Evolutionary conservation across 37 sponge, comb jelly and placozoan species (phyloP), one percentile per base, ranked within the genome.

Genomic region (Corticium candelabrum): DNA sequence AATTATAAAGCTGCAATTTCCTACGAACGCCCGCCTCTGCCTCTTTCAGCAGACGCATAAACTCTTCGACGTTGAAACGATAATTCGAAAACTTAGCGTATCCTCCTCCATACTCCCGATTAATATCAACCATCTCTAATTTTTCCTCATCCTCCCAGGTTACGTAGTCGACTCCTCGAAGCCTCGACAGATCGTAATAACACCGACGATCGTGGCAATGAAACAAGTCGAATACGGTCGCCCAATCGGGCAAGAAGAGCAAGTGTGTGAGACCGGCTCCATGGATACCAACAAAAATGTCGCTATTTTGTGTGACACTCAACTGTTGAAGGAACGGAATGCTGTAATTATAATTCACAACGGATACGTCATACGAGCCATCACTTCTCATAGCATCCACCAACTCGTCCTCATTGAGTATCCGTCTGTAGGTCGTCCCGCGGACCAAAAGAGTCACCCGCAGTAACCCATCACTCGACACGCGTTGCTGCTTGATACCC

Each of bases 171-270:
- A 91, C 87, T 1, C 95, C 95, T 73, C 95, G 83, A 41, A 86
- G 85, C 76, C 90, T 84, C 1, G 95, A 91, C 35, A 94, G 77
- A 75, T 94, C 95, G 72, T 82, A 83, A 41, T 94, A 94, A 79
- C 95, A 94, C 40, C 92, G 68, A 0, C 75, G 72, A 62, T 94
- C 95, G 29, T 89, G 88, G 35, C 93, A 90, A 68, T 94, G 87
- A 78, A 85, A 94, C 92, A 94, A 80, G 78, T 94, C 95, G 78
- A 94, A 91, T 34, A 84, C 79, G 3, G 87, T 85, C 3, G 78
- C 95, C 95, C 95, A 94, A 83, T 94, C 91, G 7, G 95, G 95
- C 0, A 89, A 89, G 86, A 94, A 94, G 34, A 94, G 80, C 15
- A 88, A 67, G 79, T 94, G 95, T 2, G 95, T 83, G 34, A 94